Evolutionary conservation across 2,888 invertebrate species (phyloP), one percentile per base, ranked within the genome.

Genomic region (Cerceris ruficornis): DNA sequence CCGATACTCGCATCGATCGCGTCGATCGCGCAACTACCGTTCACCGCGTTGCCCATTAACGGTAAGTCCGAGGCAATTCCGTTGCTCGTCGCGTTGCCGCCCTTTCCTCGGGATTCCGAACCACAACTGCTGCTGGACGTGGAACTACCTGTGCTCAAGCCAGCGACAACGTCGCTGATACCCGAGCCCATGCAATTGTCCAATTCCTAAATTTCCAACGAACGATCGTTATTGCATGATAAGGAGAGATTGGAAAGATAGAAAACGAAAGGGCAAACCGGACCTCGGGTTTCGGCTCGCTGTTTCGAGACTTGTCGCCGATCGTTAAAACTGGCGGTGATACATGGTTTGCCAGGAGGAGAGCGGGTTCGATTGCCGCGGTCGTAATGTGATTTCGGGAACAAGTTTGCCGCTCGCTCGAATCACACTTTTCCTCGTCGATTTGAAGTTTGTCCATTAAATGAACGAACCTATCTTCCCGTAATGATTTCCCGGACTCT

Each of bases 91-190:
- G 5, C 57, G 54, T 52, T 9, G 7, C 14, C 13, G 58, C 58
- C 69, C 61, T 91, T 90, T 13, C 80, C 52, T 68, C 92, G 91
- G 39, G 93, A 90, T 50, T 92, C 93, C 6, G 93, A 93, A 50
- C 93, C 93, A 55, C 93, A 90, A 72, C 93, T 93, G 69, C 93
- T 93, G 75, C 93, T 93, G 0, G 94, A 94, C 42, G 94, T 94
- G 50, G 94, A 90, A 83, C 94, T 94, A 28, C 94, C 93, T 41
- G 94, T 94, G 84, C 94, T 94, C 41, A 94, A 87, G 72, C 94
- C 91, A 41, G 93, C 93, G 41, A 93, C 92, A 49, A 90, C 91
- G 46, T 90, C 91, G 6, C 85, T 87, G 2, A 71, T 71, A 4
- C 64, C 43, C 6, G 84, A 85, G 28, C 77, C 74, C 28, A 83